Evolutionary conservation across 37 sponge, comb jelly and placozoan species (phyloP), one percentile per base, ranked within the genome.

Genomic region (Amphimedon queenslandica): DNA sequence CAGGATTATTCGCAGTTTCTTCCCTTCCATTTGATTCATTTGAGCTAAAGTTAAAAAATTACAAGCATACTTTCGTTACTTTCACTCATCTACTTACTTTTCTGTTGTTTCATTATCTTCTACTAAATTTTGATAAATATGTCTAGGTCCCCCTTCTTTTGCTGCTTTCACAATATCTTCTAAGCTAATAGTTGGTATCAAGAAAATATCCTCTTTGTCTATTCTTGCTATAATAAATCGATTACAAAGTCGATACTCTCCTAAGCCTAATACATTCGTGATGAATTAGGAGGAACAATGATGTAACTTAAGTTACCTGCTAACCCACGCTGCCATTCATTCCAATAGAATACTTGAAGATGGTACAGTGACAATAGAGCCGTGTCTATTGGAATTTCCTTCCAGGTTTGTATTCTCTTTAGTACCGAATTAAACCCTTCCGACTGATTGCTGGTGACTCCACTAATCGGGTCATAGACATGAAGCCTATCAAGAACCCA

Each of bases 391-490:
- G 71, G 71, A 3, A 70, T 41, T 53, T 70, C 71, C 23, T n/a
- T 70, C 71, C 71, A 70, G 3, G 30, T 10, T 11, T 70, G 71
- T 3, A 72, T 53, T 13, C 73, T 55, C 28, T 72, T 72, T 24
- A 72, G 24, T 10, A 57, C 73, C 8, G 60, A 6, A 36, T 72
- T 72, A n/a, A 72, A 72, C 21, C 35, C 6, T 29, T 72, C 73
- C 5, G 73, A 72, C 60, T 72, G 73, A 36, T 72, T 72, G 3
- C 20, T 72, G 8, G 60, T 56, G 2, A 72, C 28, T 11, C 71
- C 71, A 42, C 71, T 70, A 51, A 42, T 29, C 29, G 71, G 53
- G 21, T 29, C 41, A 27, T 70, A 70, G 47, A 70, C 27, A 41
- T 25, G 25, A 20, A 25, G 4, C 3, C 29, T 4, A 3, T 70